A percentile compares a stretch with the other conserved stretches of the same genome.
Conservation (phyloP, 2,113 vertebrate species). For the Xiphophorus couchianus region DNA sequence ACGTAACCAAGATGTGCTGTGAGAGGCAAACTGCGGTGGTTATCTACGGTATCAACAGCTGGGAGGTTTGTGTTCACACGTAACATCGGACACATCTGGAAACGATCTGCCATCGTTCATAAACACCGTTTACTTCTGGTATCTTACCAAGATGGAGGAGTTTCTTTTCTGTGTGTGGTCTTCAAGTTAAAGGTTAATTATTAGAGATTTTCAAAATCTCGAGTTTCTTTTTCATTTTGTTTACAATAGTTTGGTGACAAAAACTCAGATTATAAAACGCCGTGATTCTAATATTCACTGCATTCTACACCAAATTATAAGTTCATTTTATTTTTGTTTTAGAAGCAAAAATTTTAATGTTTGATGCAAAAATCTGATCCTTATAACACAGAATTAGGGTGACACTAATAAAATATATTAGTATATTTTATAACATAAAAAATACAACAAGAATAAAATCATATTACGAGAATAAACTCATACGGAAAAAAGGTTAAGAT, state of each 20-base stretch:
- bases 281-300: not conserved
- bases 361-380: too few relatives aligned
- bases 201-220: not conserved
- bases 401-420: too few relatives aligned
- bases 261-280: not conserved
- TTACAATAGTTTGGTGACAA: not conserved
- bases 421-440: too few relatives aligned
- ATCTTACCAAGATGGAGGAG: not conserved
- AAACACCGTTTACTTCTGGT: not conserved
- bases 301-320: not conserved
- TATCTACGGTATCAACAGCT: not conserved
- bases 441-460: too few relatives aligned
- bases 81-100: not conserved
- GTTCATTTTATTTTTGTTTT: too few relatives aligned
- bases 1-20: not conserved
- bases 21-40: not conserved
- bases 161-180: not conserved
- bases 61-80: not conserved
- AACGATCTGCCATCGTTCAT: not conserved
- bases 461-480: too few relatives aligned
- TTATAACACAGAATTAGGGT: too few relatives aligned
- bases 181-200: not conserved
- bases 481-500: too few relatives aligned
- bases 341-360: too few relatives aligned
- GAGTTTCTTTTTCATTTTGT: not conserved